Evolutionary conservation across 2,797 vertebrate species (phyloP).

Genomic region (Yasuhikotakia modesta): DNA sequence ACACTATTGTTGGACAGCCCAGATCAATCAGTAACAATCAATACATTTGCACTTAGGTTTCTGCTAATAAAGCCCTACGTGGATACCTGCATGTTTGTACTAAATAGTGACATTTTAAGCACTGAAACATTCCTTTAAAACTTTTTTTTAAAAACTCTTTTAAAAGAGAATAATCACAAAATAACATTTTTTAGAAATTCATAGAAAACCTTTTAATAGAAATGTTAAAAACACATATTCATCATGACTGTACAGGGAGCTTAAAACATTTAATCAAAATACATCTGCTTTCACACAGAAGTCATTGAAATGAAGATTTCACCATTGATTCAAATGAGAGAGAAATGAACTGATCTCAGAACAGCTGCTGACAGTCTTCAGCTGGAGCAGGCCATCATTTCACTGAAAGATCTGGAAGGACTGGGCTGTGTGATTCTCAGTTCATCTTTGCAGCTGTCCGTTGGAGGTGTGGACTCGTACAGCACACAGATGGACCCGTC

Average conservation of each 20-base stretch:
- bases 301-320: conserved; percentile 51
- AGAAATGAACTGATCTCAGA: no score
- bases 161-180: conserved; percentile 48
- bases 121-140: no score
- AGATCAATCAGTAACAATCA: no score
- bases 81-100: no score
- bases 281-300: conserved; percentile 47
- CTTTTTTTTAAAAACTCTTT: not conserved
- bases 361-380: conserved; percentile 65
- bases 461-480: conserved; percentile 68
- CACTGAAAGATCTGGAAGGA: conserved; percentile 69
- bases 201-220: conserved; percentile 72
- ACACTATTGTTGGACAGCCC: no score
- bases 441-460: conserved; percentile 73
- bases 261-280: conserved; percentile 69
- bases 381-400: conserved; percentile 74
- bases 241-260: conserved; percentile 72
- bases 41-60: no score
- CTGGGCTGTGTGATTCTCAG: conserved; percentile 69
- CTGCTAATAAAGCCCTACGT: no score
- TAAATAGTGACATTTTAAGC: no score
- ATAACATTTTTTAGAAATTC: conserved; percentile 58
- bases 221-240: conserved; percentile 70
- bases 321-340: conserved; percentile 67
- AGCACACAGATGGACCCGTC: conserved; percentile 80